Evolutionary conservation across 2,797 vertebrate genomes (phyloP), one percentile per base, ranked within the genome.

Genomic region (Periparus ater): DNA sequence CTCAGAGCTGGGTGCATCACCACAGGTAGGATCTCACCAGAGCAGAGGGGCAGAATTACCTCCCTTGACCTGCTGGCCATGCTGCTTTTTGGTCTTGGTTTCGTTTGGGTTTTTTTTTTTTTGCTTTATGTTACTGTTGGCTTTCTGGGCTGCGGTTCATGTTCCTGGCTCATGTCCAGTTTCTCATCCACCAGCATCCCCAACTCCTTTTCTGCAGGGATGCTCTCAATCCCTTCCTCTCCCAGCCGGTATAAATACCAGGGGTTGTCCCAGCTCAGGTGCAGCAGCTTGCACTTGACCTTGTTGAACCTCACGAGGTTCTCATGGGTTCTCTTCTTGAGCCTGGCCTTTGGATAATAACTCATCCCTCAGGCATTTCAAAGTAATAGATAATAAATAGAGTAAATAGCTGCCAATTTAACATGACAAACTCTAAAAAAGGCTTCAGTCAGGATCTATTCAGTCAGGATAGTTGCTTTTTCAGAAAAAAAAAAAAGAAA

Each of bases 101-200:
- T 47, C 22, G 11, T 26, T 51, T 51, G 38, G 11, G 38, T 10
- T 51, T 50, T 29, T 36, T 40, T 54, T 19, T 32, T 34, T 47
- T 57, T 34, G 3, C 23, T 29, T 51, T 38, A 27, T 51, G 19
- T n/a, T 53, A 20, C 11, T 45, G 8, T 14, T 50, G 44, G 19
- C 11, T n/a, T 45, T 45, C 32, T 87, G 6, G 23, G 51, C 34
- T 42, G 14, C 0, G 0, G 6, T 27, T 22, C 13, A 7, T 10
- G 4, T 8, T 65, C 36, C 13, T 25, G 19, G 48, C 7, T 55
- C 36, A 11, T 2, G 7, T 10, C 27, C 44, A 50, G 11, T 3
- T 5, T 70, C 36, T 54, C 27, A 30, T 29, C 22, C 36, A 63
- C 32, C 32, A 63, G 20, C 8, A 44, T 5, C 6, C 7, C 12